Base-by-base conservation (phyloP, 2,797 vertebrate species). In the Luscinia megarhynchos region DNA sequence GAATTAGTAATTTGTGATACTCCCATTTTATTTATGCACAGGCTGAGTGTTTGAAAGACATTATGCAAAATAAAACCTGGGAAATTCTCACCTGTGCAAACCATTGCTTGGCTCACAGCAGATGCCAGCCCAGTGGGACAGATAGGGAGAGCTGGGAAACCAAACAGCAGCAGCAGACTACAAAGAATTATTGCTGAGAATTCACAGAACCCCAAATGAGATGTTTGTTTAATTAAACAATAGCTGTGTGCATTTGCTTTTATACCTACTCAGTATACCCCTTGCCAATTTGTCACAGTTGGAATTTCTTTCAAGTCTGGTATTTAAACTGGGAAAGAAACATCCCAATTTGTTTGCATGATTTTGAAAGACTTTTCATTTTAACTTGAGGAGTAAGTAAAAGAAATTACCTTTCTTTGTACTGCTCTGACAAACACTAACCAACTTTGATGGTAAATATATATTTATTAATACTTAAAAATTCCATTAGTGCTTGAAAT, bases 41-140 rank as follows among this genome's bases (percentile, higher is more conserved):
- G 59, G 32, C 24, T 64, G 32, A 90, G 43, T 5, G 2, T 76
- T 63, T 62, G 36, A 90, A 89, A 89, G 40, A 27, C 15, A 14
- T 50, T 50, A 67, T 40, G 38, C 32, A 76, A 93, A 91, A 76
- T 38, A 69, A 93, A 84, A 76, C 34, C 26, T 84, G 67, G 67
- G 77, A 74, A 90, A 89, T 27, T 76, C 13, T 87, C 74, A 94
- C 74, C 84, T 87, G 26, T 84, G 53, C 85, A 86, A 94, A 81
- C 30, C 18, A 13, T 23, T 61, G 53, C 41, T 73, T 87, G 11
- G 27, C 20, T 72, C 2, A 0, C 34, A 75, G 70, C 50, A 78
- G 26, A 38, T 50, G 16, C 67, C 58, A 76, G 32, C 1, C 2
- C 55, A 61, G 19, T 2, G 2, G 36, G 41, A 82, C 59, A 57